Conservation (phyloP, 1,140 invertebrate species). For the Hycleus cichorii region DNA sequence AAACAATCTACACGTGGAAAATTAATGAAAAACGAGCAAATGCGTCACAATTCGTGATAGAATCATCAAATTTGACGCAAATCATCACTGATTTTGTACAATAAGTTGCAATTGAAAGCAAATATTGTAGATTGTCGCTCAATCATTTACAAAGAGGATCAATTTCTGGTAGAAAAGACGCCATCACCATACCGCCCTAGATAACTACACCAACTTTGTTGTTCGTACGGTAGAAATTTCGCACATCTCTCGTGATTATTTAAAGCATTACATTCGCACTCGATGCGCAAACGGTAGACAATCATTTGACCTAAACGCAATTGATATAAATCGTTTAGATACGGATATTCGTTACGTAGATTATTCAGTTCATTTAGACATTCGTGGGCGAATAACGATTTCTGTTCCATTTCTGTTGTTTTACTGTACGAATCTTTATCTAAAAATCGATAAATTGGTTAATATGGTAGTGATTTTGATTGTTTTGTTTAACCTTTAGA, state of each 20-base stretch:
- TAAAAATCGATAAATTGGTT: background rate
- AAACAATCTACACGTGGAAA: background rate
- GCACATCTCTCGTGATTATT: slow-evolving; percentile 43
- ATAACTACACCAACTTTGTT: slow-evolving; percentile 48
- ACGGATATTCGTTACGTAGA: slow-evolving; percentile 38
- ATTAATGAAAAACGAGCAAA: too few species aligned
- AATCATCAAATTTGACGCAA: too few species aligned
- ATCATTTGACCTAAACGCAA: slow-evolving; percentile 49
- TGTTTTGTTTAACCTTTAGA: slow-evolving; percentile 20
- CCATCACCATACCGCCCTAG: slow-evolving; percentile 46
- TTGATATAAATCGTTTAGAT: slow-evolving; percentile 42
- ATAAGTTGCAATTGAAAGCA: too few species aligned
- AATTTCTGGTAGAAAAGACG: slow-evolving; percentile 36
- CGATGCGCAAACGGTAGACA: slow-evolving; percentile 46
- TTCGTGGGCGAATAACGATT: slow-evolving; percentile 29
- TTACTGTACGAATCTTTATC: slow-evolving; percentile 8
- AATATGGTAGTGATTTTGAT: slow-evolving; percentile 12
- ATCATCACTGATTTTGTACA: too few species aligned
- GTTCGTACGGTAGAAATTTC: slow-evolving; percentile 41
- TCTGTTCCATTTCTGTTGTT: slow-evolving; percentile 22
- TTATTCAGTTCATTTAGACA: slow-evolving; percentile 42
- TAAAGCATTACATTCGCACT: slow-evolving; percentile 45
- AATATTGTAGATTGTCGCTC: too few species aligned
- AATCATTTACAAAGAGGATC: background rate
- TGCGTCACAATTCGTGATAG: too few species aligned